phyloP scores from a whole-genome alignment of 2,888 invertebrate genomes.

The Melanostoma mellinum region DNA sequence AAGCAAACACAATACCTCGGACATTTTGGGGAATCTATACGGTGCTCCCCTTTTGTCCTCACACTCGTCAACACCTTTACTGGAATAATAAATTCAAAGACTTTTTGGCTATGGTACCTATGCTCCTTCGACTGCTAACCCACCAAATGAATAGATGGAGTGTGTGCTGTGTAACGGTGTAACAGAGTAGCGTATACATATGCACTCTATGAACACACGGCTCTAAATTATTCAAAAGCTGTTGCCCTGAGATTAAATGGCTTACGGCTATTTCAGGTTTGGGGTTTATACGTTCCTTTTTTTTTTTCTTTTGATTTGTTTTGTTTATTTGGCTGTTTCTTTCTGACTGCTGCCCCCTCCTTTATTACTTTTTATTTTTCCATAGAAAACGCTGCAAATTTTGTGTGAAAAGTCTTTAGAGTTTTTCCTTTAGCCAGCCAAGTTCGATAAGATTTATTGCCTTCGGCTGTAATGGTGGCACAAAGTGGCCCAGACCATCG shows the following conservation, averaged over 20 bases:
- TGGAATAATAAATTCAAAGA: conserved; percentile 44
- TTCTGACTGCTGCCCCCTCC: conserved; percentile 24
- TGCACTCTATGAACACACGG: conserved; percentile 30
- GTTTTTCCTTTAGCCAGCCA: conserved; percentile 52
- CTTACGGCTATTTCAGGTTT: conserved; percentile 68
- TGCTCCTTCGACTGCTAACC: conserved; percentile 34
- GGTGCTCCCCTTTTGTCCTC: conserved; percentile 4
- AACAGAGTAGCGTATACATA: conserved; percentile 59
- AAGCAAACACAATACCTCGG: conserved; percentile 52
- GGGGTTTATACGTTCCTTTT: conserved; percentile 44
- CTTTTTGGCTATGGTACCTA: conserved; percentile 23
- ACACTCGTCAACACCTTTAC: conserved; percentile 51
- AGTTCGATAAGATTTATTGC: conserved; percentile 64
- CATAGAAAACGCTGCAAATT: conserved; percentile 18
- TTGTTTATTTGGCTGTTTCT: neutral
- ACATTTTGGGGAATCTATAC: conserved; percentile 26
- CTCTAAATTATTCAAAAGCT: conserved; percentile 70
- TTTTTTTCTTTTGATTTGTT: conserved; percentile 28
- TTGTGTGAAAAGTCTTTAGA: conserved; percentile 59
- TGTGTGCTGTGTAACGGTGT: conserved; percentile 49
- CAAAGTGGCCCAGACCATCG: conserved; percentile 70
- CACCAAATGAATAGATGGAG: conserved; percentile 53
- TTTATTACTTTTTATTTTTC: neutral
- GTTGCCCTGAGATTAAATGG: conserved; percentile 68
- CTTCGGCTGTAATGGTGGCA: conserved; percentile 59